phyloP scores from a whole-genome alignment of 2,113 vertebrate species.

The Anser brachyrhynchus region DNA sequence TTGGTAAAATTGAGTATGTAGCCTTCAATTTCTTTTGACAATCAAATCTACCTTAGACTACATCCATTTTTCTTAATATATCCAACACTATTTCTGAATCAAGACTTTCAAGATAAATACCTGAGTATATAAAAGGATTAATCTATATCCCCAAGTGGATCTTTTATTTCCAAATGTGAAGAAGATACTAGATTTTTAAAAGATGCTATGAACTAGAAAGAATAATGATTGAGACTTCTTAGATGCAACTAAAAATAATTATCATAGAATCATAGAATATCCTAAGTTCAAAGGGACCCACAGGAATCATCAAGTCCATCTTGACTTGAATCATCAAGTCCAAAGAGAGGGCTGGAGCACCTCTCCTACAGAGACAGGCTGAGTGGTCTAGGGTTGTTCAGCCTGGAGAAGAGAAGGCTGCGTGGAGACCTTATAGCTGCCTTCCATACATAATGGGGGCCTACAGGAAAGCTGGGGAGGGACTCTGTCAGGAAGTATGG shows the following conservation, averaged over 20 bases:
- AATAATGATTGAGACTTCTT: background rate
- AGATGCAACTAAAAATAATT: background rate
- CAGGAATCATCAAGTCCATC: too few relatives aligned
- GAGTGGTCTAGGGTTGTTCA: too few relatives aligned
- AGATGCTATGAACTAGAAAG: background rate
- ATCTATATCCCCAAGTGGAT: background rate
- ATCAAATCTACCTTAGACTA: background rate
- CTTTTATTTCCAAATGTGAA: background rate
- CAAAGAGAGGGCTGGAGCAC: too few relatives aligned
- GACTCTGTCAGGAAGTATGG: too few relatives aligned
- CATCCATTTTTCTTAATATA: background rate
- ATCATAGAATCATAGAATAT: too few relatives aligned
- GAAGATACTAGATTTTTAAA: background rate
- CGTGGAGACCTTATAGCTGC: too few relatives aligned
- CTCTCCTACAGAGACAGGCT: too few relatives aligned
- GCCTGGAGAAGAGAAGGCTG: too few relatives aligned
- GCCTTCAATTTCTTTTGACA: background rate
- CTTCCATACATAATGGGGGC: too few relatives aligned
- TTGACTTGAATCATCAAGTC: too few relatives aligned
- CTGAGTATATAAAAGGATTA: background rate
- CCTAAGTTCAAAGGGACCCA: too few relatives aligned
- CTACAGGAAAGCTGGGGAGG: too few relatives aligned
- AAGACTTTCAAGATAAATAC: background rate
- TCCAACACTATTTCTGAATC: background rate
- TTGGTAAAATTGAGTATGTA: background rate